Percentiles rank a stretch among this genome's conserved stretches.
Conservation (phyloP, 2,113 vertebrate species). For the Pygoscelis antarcticus region DNA sequence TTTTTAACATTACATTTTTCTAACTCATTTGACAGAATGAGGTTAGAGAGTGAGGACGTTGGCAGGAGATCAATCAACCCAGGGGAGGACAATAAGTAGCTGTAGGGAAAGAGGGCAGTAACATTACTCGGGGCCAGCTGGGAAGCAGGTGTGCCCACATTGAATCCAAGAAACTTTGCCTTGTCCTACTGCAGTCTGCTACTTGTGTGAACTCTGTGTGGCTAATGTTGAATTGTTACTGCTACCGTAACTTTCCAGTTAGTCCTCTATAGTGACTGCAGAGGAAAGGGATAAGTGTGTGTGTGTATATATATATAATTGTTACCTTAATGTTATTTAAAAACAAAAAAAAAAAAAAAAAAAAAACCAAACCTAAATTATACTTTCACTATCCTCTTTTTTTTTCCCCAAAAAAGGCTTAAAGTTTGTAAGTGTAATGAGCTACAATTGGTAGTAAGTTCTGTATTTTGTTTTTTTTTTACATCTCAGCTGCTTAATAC, state of each 20-base stretch:
- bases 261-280: background rate
- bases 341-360: background rate
- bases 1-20: background rate
- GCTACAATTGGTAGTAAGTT: background rate
- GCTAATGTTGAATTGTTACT: background rate
- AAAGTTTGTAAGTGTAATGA: background rate
- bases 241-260: background rate
- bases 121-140: fast-evolving
- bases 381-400: background rate
- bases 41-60: background rate
- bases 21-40: background rate
- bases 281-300: background rate
- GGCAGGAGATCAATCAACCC: background rate
- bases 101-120: background rate
- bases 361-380: background rate
- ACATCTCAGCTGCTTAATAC: background rate
- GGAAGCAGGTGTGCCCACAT: fast-evolving
- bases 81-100: fast-evolving
- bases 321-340: background rate
- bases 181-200: background rate
- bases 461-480: background rate
- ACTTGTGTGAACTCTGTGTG: fast-evolving
- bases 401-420: fast-evolving
- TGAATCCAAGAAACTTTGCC: background rate
- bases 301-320: background rate